Percentiles rank a stretch among this genome's conserved stretches.
Evolutionary conservation across 2,113 vertebrate species (phyloP).

Genomic region (Gallinago jamesoni): DNA sequence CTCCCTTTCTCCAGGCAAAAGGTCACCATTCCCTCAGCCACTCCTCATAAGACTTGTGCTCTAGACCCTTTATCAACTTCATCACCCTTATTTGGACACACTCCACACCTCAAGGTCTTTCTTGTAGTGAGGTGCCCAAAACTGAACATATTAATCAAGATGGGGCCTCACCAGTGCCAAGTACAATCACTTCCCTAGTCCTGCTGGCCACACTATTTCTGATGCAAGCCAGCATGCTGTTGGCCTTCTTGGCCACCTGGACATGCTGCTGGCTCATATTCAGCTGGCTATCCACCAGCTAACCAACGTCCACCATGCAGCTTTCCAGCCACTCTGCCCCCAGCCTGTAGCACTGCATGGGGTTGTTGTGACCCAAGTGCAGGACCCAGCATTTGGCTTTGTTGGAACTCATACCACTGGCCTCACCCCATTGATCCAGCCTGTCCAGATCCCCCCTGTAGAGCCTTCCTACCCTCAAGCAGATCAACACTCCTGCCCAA

Average conservation of each 20-base stretch:
- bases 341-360: not conserved
- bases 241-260: not conserved
- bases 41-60: not conserved
- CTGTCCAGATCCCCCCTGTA: not conserved
- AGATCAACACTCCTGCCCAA: not conserved
- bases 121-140: not conserved
- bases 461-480: not conserved
- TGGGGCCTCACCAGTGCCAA: not conserved
- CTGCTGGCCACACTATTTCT: not conserved
- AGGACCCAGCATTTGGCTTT: not conserved
- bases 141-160: not conserved
- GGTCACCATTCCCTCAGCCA: not conserved
- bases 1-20: not conserved
- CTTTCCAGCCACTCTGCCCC: not conserved
- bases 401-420: not conserved
- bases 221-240: not conserved
- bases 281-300: not conserved
- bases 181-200: not conserved
- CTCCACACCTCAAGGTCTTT: not conserved
- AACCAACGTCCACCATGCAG: too few species aligned
- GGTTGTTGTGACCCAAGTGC: not conserved
- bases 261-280: not conserved
- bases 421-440: not conserved
- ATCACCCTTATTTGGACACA: not conserved
- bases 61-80: not conserved